These are phyloP conservation scores for Artemia sp. DNA, from an alignment of 2,888 invertebrate genomes.

Conservation along the genomic window DNA sequence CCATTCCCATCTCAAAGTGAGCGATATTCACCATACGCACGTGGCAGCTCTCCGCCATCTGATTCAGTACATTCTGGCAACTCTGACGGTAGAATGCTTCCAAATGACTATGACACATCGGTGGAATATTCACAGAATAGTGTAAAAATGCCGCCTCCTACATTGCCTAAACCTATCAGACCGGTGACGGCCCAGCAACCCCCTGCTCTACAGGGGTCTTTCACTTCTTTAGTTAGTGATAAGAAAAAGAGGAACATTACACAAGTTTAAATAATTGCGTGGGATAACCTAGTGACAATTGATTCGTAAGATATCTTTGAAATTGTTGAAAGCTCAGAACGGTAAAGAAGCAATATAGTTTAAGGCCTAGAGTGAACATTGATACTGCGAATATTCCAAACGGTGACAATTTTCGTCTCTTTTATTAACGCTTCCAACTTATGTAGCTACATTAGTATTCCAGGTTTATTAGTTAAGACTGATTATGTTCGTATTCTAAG, in stretches of 20 bases:
- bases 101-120: constrained; percentile 10
- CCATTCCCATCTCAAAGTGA: background rate
- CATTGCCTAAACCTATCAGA: constrained; percentile 24
- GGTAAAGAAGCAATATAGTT: no score
- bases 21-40: background rate
- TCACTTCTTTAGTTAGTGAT: constrained; percentile 40
- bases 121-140: constrained; percentile 15
- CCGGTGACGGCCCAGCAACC: constrained; percentile 31
- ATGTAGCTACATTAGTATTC: no score
- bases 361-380: no score
- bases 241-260: constrained; percentile 41
- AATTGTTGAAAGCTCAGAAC: no score
- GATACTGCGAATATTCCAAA: no score
- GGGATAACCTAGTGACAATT: no score
- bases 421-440: no score
- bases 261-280: constrained; percentile 35
- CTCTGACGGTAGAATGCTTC: constrained; percentile 7
- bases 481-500: no score
- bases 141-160: constrained; percentile 24
- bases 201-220: constrained; percentile 39
- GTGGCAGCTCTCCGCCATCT: constrained; percentile 7
- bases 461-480: no score
- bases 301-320: no score
- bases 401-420: no score
- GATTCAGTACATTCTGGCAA: constrained; percentile 13